Conservation (phyloP, 2,888 invertebrate species). For the Callinectes sapidus region DNA sequence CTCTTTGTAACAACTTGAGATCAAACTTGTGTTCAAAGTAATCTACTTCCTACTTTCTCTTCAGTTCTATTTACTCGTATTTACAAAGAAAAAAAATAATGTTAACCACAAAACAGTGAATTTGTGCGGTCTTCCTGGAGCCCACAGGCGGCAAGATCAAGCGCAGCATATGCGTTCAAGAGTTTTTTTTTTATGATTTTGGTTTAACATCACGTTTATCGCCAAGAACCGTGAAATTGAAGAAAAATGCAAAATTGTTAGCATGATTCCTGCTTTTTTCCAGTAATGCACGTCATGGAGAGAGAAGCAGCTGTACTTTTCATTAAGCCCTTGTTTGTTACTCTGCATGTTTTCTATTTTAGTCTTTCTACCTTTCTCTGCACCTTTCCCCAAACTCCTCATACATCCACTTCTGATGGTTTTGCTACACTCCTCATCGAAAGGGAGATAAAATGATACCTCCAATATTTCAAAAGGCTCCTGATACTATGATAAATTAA, state of each 20-base stretch:
- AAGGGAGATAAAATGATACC: too few species aligned
- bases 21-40: not conserved
- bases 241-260: not conserved
- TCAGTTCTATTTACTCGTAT: not conserved
- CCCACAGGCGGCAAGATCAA: not conserved
- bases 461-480: too few species aligned
- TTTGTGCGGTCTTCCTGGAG: not conserved
- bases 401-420: not conserved
- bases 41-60: not conserved
- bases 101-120: constrained; percentile 8
- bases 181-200: not conserved
- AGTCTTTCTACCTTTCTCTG: not conserved
- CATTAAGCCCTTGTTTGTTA: not conserved
- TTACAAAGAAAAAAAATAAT: not conserved
- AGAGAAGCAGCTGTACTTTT: not conserved
- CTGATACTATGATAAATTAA: too few species aligned
- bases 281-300: not conserved
- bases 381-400: not conserved
- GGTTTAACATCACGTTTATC: not conserved
- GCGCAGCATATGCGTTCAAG: not conserved
- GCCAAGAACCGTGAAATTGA: not conserved
- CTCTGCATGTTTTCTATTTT: not conserved
- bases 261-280: not conserved
- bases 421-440: too few species aligned
- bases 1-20: not conserved